Evolutionary conservation across 2,888 invertebrate genomes (phyloP).

Genomic region (Buathra laborator): DNA sequence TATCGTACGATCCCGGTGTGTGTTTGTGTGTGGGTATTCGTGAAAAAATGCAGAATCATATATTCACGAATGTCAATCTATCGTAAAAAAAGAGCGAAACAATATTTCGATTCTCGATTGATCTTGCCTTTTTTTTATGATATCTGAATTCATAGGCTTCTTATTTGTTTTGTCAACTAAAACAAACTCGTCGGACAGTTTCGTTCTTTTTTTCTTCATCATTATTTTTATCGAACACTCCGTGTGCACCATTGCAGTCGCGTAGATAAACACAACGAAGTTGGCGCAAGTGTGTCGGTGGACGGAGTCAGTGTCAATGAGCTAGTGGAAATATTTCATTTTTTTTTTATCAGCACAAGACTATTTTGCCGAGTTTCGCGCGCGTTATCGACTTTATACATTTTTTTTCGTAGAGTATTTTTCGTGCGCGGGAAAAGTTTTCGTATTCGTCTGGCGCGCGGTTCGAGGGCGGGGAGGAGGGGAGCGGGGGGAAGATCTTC

Average conservation of each 20-base stretch:
- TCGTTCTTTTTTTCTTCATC: not conserved
- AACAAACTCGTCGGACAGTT: not conserved
- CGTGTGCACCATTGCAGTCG: conserved; percentile 11
- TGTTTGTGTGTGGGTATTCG: not conserved
- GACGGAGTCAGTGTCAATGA: conserved; percentile 4
- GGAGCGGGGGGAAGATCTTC: conserved; percentile 12
- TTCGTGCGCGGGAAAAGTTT: conserved; percentile 24
- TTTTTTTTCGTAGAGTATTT: conserved; percentile 5
- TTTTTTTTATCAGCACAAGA: conserved; percentile 5
- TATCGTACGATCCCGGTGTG: conserved; percentile 2
- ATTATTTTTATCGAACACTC: not conserved
- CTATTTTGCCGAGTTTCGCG: not conserved
- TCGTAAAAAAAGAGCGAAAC: not conserved
- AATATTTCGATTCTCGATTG: not conserved
- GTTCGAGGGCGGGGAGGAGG: not conserved
- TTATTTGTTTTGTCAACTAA: not conserved
- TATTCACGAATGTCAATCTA: not conserved
- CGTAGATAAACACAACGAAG: conserved; percentile 15
- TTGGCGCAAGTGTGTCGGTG: conserved; percentile 11
- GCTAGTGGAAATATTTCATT: not conserved
- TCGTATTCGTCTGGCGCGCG: conserved; percentile 16
- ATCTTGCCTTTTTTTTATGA: not conserved
- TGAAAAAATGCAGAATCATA: not conserved
- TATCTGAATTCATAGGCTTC: not conserved
- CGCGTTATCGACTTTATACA: not conserved